Evolutionary conservation across 2,113 vertebrate species (phyloP).

Genomic region (Ciconia maguari): DNA sequence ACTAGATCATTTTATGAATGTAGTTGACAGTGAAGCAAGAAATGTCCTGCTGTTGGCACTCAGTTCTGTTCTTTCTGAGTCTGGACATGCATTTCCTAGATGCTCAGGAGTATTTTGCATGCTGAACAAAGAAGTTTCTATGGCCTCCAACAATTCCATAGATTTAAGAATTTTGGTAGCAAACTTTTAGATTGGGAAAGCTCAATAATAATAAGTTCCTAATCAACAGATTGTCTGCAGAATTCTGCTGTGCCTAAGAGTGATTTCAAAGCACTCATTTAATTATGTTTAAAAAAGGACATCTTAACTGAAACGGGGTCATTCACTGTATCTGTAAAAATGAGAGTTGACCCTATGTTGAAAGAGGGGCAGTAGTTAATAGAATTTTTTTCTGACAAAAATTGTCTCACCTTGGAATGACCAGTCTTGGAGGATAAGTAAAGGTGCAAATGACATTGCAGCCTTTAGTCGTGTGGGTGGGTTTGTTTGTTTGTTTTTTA

Average conservation of each 20-base stretch:
- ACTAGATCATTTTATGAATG: not conserved
- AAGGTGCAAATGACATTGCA: not conserved
- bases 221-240: not conserved
- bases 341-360: not conserved
- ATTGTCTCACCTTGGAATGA: not conserved
- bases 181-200: not conserved
- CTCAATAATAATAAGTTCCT: not conserved
- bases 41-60: not conserved
- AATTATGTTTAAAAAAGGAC: not conserved
- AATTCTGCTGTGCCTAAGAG: not conserved
- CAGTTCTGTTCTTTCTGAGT: not conserved
- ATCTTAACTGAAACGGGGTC: not conserved
- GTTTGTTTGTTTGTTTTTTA: not conserved
- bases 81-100: not conserved
- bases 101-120: not conserved
- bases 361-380: not conserved
- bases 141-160: not conserved
- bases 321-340: not conserved
- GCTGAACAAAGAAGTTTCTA: not conserved
- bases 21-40: not conserved
- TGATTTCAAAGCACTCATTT: not conserved
- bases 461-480: not conserved
- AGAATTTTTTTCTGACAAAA: not conserved
- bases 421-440: not conserved
- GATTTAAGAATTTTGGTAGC: not conserved